These are phyloP conservation scores for Lycocorax pyrrhopterus DNA, from an alignment of 2,113 vertebrate species.

Conservation along the genomic window DNA sequence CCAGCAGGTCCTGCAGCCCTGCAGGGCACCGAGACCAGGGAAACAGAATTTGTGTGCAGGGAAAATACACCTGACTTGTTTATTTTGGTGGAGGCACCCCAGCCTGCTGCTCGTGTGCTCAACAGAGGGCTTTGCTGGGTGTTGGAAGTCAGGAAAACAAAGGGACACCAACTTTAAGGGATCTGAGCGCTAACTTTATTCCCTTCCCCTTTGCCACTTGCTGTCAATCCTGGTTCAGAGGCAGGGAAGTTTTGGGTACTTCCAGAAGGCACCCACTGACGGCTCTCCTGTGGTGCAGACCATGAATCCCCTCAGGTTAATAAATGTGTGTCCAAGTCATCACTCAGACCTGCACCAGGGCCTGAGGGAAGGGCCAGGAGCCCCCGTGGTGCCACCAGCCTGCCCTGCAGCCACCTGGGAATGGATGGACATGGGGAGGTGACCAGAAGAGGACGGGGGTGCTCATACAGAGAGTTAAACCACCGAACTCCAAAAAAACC, in stretches of 20 bases:
- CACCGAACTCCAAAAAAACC: not conserved
- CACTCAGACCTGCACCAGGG: rapidly evolving
- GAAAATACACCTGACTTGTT: not conserved
- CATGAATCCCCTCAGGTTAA: rapidly evolving
- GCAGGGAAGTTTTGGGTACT: not conserved
- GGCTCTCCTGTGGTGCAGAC: not conserved
- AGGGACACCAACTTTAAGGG: not conserved
- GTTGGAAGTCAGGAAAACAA: not conserved
- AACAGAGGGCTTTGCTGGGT: not conserved
- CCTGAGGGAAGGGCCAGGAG: not conserved
- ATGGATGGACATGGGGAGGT: rapidly evolving
- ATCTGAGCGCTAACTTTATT: not conserved
- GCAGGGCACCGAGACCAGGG: too few relatives aligned
- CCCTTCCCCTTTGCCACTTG: not conserved
- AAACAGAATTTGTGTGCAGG: rapidly evolving
- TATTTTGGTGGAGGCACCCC: too few relatives aligned
- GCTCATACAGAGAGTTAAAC: not conserved
- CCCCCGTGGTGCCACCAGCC: rapidly evolving
- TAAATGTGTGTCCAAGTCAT: rapidly evolving
- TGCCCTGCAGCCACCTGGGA: not conserved
- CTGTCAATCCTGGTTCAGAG: not conserved
- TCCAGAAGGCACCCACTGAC: too few relatives aligned
- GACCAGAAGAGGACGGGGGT: not conserved
- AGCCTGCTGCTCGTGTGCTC: not conserved
- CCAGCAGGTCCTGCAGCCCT: not conserved